Evolutionary conservation across 2,113 vertebrate genomes (phyloP), one percentile per base, ranked within the genome.

Genomic region (Brachyhypopomus gauderio): DNA sequence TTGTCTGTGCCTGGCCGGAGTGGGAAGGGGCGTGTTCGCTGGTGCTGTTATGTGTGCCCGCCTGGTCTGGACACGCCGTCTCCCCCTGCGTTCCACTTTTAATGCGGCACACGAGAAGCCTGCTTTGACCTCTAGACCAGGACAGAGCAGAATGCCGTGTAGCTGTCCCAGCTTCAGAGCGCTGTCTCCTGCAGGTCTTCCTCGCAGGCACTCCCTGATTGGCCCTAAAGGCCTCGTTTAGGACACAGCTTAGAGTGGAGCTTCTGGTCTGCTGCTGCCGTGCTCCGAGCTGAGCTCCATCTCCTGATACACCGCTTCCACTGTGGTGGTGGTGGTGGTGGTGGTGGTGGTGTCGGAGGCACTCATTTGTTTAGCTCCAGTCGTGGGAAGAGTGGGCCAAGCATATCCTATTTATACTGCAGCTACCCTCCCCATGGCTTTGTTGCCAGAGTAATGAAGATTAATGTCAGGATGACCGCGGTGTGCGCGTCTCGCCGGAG

Each of bases 391-490:
- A 80, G 66, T 75, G 52, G 77, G 63, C 72, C 72, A 67, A 81
- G 73, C 79, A 81, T 67, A 77, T 73, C 81, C 83, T 82, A 82
- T 85, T 82, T 82, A 78, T 85, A 82, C 25, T 69, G 69, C 62
- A 52, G 76, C 70, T 75, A 30, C 12, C 45, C 55, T 81, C 80
- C 72, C 80, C 48, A 55, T 20, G 71, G 77, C 71, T 79, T 69
- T 75, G 77, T 70, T 78, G 75, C 69, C 62, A 74, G 66, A 69
- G 22, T 82, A 85, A 81, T 85, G 79, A 85, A 82, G 79, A 82
- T 67, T 70, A 82, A 85, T 85, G 74, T 72, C 74, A 81, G 81
- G 75, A 78, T 73, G 74, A 60, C 70, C 62, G 71, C 45, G 75
- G 78, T 73, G 66, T 83, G 67, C 63, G 41, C 73, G 70, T 69